A percentile compares a stretch with the other conserved stretches of the same genome.
These are phyloP conservation scores for Zeugodacus cucurbitae DNA, from an alignment of 1,140 invertebrate species.

Conservation along the genomic window DNA sequence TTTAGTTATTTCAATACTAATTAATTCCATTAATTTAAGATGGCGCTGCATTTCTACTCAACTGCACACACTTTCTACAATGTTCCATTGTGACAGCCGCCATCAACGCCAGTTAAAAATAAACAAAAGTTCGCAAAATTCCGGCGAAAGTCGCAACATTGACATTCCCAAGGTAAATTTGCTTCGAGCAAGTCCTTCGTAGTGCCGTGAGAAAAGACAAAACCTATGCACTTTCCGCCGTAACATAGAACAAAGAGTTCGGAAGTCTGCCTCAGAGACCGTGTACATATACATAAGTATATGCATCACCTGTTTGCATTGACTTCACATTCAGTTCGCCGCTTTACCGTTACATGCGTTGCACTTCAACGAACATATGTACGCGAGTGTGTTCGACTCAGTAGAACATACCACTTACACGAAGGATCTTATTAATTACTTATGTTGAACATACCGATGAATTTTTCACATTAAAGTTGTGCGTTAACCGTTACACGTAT, in stretches of 20 bases:
- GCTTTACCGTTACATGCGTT: not conserved
- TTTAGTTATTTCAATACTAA: not conserved
- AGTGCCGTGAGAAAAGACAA: not conserved
- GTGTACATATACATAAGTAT: not conserved
- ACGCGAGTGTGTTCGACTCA: not conserved
- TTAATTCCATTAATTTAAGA: not conserved
- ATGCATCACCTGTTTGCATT: no score
- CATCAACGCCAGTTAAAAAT: not conserved
- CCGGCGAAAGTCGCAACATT: not conserved
- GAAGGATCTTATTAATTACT: slow-evolving; percentile 37
- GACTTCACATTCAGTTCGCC: not conserved
- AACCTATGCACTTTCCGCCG: not conserved
- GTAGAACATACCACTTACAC: not conserved
- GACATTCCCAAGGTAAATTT: slow-evolving; percentile 30
- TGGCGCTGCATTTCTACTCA: not conserved
- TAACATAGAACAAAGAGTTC: not conserved
- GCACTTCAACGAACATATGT: not conserved
- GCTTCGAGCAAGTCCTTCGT: not conserved
- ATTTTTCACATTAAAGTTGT: not conserved
- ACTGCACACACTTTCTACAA: not conserved
- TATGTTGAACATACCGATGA: not conserved
- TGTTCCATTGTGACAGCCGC: not conserved
- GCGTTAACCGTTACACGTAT: not conserved
- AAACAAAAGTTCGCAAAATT: not conserved
- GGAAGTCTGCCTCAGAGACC: not conserved